These are phyloP conservation scores for Tenebrosternarchus preto DNA, from an alignment of 2,113 vertebrate species.

Conservation along the genomic window DNA sequence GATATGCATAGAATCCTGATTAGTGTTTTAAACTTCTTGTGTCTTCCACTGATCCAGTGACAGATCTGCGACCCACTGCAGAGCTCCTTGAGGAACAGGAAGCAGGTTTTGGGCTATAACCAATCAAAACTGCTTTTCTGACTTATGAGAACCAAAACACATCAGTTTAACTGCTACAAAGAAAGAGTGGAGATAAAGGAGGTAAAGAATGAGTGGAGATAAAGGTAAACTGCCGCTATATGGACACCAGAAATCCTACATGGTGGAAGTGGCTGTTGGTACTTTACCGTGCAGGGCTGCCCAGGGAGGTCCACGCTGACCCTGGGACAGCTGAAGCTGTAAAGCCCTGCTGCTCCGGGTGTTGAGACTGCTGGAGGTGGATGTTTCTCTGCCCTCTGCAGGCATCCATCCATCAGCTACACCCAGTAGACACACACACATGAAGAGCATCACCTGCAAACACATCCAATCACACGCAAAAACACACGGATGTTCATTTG, in stretches of 20 bases:
- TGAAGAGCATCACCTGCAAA: conserved; percentile 64
- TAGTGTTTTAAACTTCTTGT: no score
- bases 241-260: not conserved
- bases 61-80: no score
- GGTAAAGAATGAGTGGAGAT: no score
- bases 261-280: not conserved
- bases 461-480: conserved; percentile 17
- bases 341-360: conserved; percentile 29
- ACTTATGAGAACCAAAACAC: not conserved
- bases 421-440: conserved; percentile 58
- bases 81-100: no score
- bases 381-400: conserved; percentile 52
- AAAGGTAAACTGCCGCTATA: not conserved
- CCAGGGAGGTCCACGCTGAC: conserved; percentile 40
- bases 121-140: no score
- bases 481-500: not conserved
- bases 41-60: no score
- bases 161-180: no score
- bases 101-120: no score
- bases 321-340: conserved; percentile 9
- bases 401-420: conserved; percentile 62
- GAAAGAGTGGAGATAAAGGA: no score
- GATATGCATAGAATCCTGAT: no score
- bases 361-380: conserved; percentile 43
- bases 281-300: conserved; percentile 42